These are phyloP conservation scores for Cheirogaleus major DNA, from an alignment of 2,797 vertebrate genomes.

Conservation along the genomic window DNA sequence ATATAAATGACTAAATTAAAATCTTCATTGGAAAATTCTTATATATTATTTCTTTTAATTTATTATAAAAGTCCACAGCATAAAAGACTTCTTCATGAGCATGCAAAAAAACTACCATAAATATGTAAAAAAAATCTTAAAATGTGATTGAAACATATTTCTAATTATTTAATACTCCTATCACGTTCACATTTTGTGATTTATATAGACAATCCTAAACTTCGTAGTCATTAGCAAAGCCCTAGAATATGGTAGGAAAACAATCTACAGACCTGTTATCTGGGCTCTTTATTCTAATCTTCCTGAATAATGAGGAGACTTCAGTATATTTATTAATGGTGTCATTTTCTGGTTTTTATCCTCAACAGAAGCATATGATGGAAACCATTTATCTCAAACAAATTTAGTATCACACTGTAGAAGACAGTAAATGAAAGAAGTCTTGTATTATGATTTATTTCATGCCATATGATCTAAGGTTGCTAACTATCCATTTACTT, in stretches of 20 bases:
- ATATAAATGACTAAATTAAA: conserved; percentile 34
- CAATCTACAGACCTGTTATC: conserved; percentile 58
- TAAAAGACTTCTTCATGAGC: neutral
- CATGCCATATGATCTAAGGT: conserved; percentile 52
- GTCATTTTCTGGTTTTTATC: conserved; percentile 78
- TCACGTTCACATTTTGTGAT: conserved; percentile 47
- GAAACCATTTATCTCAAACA: conserved; percentile 77
- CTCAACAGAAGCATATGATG: conserved; percentile 70
- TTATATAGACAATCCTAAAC: conserved; percentile 53
- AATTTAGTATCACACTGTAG: conserved; percentile 64
- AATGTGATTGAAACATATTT: neutral
- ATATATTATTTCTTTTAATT: neutral
- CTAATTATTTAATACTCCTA: conserved; percentile 39
- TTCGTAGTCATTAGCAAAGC: conserved; percentile 52
- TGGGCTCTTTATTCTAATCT: conserved; percentile 74
- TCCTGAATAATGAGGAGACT: conserved; percentile 71
- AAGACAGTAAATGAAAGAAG: conserved; percentile 66
- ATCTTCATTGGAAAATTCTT: neutral
- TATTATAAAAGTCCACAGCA: neutral
- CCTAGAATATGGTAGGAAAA: conserved; percentile 51
- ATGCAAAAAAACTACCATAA: neutral
- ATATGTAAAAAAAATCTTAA: neutral
- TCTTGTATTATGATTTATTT: conserved; percentile 76
- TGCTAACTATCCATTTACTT: conserved; percentile 71
- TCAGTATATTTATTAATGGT: conserved; percentile 75